phyloP scores from a whole-genome alignment of 2,888 invertebrate genomes.

The Acheta domesticus region DNA sequence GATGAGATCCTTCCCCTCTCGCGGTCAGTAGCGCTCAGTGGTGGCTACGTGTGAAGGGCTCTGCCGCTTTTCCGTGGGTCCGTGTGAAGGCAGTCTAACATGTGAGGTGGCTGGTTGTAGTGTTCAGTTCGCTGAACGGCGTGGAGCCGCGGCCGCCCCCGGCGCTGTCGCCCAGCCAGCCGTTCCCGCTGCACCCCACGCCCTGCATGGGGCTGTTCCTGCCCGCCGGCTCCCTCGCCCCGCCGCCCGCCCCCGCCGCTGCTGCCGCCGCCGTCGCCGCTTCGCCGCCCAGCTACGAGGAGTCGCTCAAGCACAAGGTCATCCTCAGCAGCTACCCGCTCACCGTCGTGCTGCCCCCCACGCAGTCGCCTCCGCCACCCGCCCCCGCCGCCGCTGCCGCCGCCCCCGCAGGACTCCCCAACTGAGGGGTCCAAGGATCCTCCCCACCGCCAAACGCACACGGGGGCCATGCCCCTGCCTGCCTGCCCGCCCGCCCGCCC shows the following conservation, averaged over 20 bases:
- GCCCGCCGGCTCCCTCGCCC: slow-evolving; percentile 32
- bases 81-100: too few species aligned
- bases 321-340: slow-evolving; percentile 42
- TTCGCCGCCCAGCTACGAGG: slow-evolving; percentile 42
- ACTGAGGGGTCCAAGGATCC: neutral
- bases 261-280: slow-evolving; percentile 39
- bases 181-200: slow-evolving; percentile 36
- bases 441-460: neutral
- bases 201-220: slow-evolving; percentile 37
- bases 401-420: neutral
- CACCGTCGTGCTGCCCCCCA: slow-evolving; percentile 32
- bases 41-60: too few species aligned
- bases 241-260: slow-evolving; percentile 24
- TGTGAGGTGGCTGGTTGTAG: slow-evolving; percentile 29
- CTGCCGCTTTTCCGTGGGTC: too few species aligned
- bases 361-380: slow-evolving; percentile 6
- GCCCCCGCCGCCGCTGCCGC: neutral
- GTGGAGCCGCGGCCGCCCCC: slow-evolving; percentile 34
- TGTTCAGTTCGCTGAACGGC: slow-evolving; percentile 37
- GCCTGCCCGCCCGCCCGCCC: too few species aligned
- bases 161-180: slow-evolving; percentile 33
- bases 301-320: slow-evolving; percentile 43
- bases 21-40: too few species aligned
- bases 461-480: too few species aligned
- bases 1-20: too few species aligned